Percentiles rank a stretch among this genome's conserved stretches.
Conservation (phyloP, 2,888 invertebrate genomes). For the Drosophila prolongata region DNA sequence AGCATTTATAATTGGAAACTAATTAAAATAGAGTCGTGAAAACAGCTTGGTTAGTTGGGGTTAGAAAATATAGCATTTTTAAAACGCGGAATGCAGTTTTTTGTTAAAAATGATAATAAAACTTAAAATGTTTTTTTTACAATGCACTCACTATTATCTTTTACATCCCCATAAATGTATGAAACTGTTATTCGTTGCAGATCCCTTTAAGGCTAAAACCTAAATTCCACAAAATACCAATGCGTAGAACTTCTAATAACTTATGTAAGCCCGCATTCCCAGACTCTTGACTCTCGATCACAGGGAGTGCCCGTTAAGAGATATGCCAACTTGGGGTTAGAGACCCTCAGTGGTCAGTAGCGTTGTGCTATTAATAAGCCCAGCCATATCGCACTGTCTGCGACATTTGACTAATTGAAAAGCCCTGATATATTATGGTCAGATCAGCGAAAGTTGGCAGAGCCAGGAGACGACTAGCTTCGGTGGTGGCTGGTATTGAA, state of each 20-base stretch:
- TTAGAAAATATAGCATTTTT: too few species aligned
- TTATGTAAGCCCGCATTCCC: neutral
- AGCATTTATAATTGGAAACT: too few species aligned
- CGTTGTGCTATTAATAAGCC: conserved; percentile 67
- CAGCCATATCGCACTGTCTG: conserved; percentile 64
- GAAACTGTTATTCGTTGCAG: too few species aligned
- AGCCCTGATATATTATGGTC: conserved; percentile 68
- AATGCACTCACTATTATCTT: too few species aligned
- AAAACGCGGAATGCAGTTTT: too few species aligned
- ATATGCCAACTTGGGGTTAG: conserved; percentile 18
- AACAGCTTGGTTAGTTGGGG: too few species aligned
- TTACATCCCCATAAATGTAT: too few species aligned
- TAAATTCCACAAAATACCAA: neutral
- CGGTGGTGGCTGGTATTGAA: neutral
- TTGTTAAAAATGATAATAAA: too few species aligned
- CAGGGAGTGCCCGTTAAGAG: conserved; percentile 10
- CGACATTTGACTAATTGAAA: conserved; percentile 82
- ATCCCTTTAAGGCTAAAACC: too few species aligned
- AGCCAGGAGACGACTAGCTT: neutral
- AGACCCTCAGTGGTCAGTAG: conserved; percentile 37
- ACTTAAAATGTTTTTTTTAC: too few species aligned
- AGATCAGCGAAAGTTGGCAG: conserved; percentile 74
- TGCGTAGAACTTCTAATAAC: neutral
- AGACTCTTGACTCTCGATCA: conserved; percentile 11
- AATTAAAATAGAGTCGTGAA: too few species aligned